These are phyloP conservation scores for Ellobius talpinus DNA, from an alignment of 2,113 vertebrate species.

Conservation along the genomic window DNA sequence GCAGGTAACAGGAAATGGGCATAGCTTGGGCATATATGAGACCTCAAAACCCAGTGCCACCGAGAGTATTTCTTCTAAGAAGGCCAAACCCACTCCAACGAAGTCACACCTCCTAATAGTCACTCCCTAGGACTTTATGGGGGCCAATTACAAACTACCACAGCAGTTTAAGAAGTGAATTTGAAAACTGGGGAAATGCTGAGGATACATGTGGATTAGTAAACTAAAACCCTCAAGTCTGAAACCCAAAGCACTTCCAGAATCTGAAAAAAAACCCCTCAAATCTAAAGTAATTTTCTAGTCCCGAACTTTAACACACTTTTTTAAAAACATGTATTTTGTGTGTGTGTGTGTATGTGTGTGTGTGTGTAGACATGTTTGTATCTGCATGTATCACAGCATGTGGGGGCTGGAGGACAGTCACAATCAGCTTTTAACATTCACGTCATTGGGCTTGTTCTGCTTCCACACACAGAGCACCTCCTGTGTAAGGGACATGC, in stretches of 20 bases:
- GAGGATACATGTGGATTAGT: neutral
- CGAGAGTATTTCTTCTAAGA: neutral
- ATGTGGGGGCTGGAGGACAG: neutral
- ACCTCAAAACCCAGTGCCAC: neutral
- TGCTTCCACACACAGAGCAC: neutral
- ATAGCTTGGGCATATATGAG: neutral
- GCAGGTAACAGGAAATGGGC: neutral
- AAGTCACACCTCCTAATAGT: neutral
- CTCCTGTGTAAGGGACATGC: too few relatives aligned
- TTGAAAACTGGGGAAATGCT: conserved; percentile 19
- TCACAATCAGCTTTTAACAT: neutral
- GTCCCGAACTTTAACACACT: neutral
- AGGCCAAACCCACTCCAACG: too few relatives aligned
- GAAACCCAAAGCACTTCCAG: neutral
- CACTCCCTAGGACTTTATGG: neutral
- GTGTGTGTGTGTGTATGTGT: too few relatives aligned
- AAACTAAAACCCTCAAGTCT: neutral
- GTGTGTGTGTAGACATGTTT: neutral
- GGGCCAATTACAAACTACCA: neutral
- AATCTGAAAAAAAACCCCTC: neutral
- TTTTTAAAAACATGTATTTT: neutral
- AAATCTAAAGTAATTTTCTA: neutral
- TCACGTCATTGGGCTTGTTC: neutral
- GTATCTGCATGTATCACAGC: neutral
- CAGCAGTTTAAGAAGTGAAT: neutral